Evolutionary conservation across 2,113 vertebrate species (phyloP), one percentile per base, ranked within the genome.

Genomic region (Eurystomus gularis): DNA sequence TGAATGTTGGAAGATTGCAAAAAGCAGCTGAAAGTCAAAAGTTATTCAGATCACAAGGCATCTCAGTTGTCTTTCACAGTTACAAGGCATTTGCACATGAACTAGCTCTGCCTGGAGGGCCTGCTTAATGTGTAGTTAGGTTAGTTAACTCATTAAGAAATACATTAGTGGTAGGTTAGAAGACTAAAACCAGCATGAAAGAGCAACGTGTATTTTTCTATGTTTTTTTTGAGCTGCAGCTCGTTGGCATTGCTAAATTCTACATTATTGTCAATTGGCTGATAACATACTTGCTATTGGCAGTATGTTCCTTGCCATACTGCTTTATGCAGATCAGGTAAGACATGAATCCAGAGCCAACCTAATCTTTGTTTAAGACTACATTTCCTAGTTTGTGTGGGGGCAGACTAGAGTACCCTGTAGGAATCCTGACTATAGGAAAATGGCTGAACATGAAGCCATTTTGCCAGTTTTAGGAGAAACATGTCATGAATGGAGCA

Each of bases 51-150:
- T 52, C 21, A 44, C n/a, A 31, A 33, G 58, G 6, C 3, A 40
- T 70, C 46, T 78, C 61, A 37, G 7, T 3, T 31, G 28, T 11
- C 31, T 96, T 54, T 89, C 55, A 49, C 28, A 51, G 14, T 17
- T 73, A 25, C 0, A 0, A 15, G 7, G 3, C 15, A 17, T 16
- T n/a, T 49, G 16, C 72, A 37, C 1, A 1, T 37, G 17, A 81
- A 40, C 4, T 39, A 26, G 23, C 31, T 84, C 29, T 70, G 42
- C 24, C n/a, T 73, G 51, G 28, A 68, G 49, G 17, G 7, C 5
- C 58, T 58, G 33, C 23, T 58, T 73, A 37, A 3, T 33, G 58
- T 71, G 31, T 9, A 4, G 6, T 72, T 60, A 39, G 29, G 10
- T 61, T 79, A 39, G 24, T 44, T 84, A 89, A 54, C 21, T 57